A percentile compares a stretch with the other conserved stretches of the same genome.
Evolutionary conservation across 2,113 vertebrate species (phyloP).

Genomic region (Desmodus rotundus): DNA sequence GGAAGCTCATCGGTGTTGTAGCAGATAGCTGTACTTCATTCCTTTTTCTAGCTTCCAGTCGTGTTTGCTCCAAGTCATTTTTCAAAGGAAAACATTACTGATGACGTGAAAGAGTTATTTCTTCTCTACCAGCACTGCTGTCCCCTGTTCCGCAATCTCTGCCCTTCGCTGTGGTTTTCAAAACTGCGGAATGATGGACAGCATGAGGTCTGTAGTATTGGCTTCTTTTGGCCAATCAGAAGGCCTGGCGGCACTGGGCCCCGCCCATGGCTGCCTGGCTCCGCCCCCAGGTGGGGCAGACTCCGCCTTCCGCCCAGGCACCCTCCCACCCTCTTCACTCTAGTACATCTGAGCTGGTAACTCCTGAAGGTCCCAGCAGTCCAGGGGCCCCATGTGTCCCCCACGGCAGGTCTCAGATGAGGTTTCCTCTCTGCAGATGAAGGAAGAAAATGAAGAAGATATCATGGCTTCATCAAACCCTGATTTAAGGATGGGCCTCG

Average conservation of each 20-base stretch:
- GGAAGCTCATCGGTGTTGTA: fast-evolving
- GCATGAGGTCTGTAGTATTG: fast-evolving
- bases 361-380: too few species aligned
- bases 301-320: too few species aligned
- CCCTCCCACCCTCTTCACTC: fast-evolving
- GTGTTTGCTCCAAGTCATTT: neutral
- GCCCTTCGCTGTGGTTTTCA: neutral
- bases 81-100: neutral
- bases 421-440: neutral
- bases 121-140: neutral
- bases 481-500: neutral
- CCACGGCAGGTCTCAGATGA: neutral
- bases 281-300: neutral
- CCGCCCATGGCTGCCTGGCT: fast-evolving
- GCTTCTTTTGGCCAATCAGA: neutral
- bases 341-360: neutral
- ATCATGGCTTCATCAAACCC: neutral
- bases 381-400: neutral
- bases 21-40: fast-evolving
- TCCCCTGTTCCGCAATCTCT: neutral
- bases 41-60: neutral
- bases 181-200: neutral
- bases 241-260: fast-evolving
- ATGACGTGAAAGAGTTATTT: too few species aligned
- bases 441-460: neutral